Conservation (phyloP, 2,113 vertebrate species). For the Passer domesticus region DNA sequence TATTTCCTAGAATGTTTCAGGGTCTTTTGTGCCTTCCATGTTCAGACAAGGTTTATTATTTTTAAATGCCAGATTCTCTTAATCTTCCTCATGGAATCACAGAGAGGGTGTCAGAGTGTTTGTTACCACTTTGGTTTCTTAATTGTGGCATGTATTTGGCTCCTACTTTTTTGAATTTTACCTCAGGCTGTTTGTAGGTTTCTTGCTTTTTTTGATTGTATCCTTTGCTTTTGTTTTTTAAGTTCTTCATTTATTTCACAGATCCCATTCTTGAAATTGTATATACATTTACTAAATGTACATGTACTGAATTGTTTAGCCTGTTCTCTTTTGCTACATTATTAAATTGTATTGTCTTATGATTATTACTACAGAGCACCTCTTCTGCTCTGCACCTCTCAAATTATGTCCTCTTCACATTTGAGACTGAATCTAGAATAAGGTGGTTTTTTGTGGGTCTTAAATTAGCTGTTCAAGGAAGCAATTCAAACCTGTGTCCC, state of each 20-base stretch:
- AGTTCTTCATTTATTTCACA: neutral
- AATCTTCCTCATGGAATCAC: neutral
- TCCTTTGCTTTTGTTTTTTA: neutral
- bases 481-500: neutral
- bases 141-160: neutral
- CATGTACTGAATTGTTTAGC: neutral
- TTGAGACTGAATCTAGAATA: neutral
- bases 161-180: neutral
- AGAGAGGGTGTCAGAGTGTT: neutral
- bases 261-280: neutral
- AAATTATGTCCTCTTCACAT: neutral
- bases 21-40: neutral
- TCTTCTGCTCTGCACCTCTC: neutral
- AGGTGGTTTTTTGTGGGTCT: neutral
- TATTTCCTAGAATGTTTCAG: neutral
- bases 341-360: neutral
- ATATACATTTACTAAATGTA: neutral
- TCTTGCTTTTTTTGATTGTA: neutral
- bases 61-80: neutral
- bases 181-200: neutral
- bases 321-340: neutral
- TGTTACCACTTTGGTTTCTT: neutral
- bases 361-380: neutral
- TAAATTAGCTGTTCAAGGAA: neutral
- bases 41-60: neutral